phyloP scores from a whole-genome alignment of 2,113 vertebrate genomes.

The Atractosteus spatula region DNA sequence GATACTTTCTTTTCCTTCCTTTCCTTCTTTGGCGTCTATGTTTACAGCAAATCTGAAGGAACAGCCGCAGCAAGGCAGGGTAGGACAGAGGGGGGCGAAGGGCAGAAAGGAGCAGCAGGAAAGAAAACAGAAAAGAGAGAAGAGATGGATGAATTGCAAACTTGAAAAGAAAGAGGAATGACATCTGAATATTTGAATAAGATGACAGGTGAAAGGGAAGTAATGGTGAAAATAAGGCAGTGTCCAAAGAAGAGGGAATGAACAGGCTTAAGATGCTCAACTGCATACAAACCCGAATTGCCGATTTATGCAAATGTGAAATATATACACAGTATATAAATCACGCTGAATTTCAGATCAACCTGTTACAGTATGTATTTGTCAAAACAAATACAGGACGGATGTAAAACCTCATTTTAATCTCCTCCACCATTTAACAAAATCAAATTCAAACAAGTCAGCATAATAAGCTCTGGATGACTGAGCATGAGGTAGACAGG shows the following conservation, averaged over 20 bases:
- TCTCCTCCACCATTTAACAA: constrained; percentile 9
- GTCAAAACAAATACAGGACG: constrained; percentile 8
- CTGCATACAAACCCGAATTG: constrained; percentile 3
- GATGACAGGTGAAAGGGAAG: constrained; percentile 1
- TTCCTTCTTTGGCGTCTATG: constrained; percentile 58
- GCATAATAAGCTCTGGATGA: constrained; percentile 19
- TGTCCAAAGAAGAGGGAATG: background rate
- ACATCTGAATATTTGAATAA: constrained; percentile 11
- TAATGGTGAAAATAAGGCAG: constrained; percentile 4
- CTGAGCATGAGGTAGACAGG: constrained; percentile 1
- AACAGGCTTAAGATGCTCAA: background rate
- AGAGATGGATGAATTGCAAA: constrained; percentile 32
- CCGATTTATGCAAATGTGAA: constrained; percentile 9
- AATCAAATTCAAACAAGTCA: constrained; percentile 3
- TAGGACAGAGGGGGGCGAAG: background rate
- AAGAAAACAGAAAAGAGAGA: constrained; percentile 30
- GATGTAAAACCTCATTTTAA: background rate
- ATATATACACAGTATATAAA: too few relatives aligned
- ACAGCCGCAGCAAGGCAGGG: too few relatives aligned
- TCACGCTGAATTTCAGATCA: too few relatives aligned
- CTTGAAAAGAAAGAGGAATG: constrained; percentile 27
- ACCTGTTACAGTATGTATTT: background rate
- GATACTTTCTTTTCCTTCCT: constrained; percentile 63
- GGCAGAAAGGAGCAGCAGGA: constrained; percentile 23
- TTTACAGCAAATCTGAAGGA: constrained; percentile 65